Conservation (phyloP, 2,113 vertebrate species). For the Strix aluco region DNA sequence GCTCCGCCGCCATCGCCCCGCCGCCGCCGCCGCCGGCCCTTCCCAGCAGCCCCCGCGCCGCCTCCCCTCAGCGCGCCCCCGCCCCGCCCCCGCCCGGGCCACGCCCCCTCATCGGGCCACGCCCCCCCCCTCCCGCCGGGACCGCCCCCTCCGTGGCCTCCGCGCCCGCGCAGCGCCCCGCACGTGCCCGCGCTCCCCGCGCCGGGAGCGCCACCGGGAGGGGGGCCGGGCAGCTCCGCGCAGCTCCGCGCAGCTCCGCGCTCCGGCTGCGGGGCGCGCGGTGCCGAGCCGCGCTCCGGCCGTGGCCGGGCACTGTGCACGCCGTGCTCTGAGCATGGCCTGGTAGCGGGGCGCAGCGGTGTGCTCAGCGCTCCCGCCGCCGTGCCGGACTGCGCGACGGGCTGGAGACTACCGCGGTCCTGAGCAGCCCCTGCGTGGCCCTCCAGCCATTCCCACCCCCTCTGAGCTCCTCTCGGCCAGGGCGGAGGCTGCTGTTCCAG, state of each 20-base stretch:
- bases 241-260: too few relatives aligned
- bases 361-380: background rate
- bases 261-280: background rate
- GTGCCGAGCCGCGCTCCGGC: background rate
- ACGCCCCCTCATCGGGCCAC: background rate
- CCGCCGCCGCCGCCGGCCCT: slow-evolving; percentile 15
- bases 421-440: fast-evolving
- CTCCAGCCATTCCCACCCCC: fast-evolving
- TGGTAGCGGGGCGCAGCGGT: too few relatives aligned
- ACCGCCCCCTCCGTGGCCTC: background rate
- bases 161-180: too few relatives aligned
- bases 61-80: background rate
- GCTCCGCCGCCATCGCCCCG: slow-evolving; percentile 40
- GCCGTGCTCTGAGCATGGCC: background rate
- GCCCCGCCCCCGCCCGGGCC: background rate
- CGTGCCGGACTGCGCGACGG: background rate
- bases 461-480: background rate
- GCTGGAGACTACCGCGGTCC: fast-evolving
- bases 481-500: background rate
- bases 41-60: background rate
- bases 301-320: background rate
- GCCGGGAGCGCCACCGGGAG: background rate
- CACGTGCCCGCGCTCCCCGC: background rate
- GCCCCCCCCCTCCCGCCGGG: background rate
- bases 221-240: background rate